phyloP scores from a whole-genome alignment of 1,140 invertebrate genomes.

The Trichoplusia ni region DNA sequence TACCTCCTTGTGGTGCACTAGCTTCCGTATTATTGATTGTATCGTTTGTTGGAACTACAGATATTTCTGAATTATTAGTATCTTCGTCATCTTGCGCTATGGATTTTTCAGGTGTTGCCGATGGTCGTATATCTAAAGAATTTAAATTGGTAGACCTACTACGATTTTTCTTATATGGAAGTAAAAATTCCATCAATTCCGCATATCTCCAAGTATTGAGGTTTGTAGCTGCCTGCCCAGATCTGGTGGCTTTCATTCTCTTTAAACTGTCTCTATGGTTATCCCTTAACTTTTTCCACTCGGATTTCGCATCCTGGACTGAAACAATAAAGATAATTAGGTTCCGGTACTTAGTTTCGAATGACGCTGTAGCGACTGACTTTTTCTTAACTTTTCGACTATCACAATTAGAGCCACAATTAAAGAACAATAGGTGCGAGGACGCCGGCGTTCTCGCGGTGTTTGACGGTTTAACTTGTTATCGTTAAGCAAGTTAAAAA shows the following conservation, averaged over 20 bases:
- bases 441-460: no score
- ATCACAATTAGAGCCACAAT: no score
- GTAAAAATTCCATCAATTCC: neutral
- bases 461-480: no score
- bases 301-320: neutral
- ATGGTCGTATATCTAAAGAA: constrained; percentile 9
- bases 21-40: constrained; percentile 4
- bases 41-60: constrained; percentile 4
- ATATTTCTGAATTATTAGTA: constrained; percentile 3
- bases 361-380: no score
- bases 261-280: constrained; percentile 1
- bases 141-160: constrained; percentile 14
- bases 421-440: no score
- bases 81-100: constrained; percentile 3
- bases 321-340: constrained; percentile 9
- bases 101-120: constrained; percentile 10
- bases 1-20: constrained; percentile 8
- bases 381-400: no score
- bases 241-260: neutral
- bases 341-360: no score
- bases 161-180: neutral
- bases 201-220: neutral
- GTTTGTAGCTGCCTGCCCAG: neutral
- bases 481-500: no score
- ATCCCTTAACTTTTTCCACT: constrained; percentile 11